phyloP scores from a whole-genome alignment of 2,797 vertebrate species.

The Gymnoscopelus braueri region DNA sequence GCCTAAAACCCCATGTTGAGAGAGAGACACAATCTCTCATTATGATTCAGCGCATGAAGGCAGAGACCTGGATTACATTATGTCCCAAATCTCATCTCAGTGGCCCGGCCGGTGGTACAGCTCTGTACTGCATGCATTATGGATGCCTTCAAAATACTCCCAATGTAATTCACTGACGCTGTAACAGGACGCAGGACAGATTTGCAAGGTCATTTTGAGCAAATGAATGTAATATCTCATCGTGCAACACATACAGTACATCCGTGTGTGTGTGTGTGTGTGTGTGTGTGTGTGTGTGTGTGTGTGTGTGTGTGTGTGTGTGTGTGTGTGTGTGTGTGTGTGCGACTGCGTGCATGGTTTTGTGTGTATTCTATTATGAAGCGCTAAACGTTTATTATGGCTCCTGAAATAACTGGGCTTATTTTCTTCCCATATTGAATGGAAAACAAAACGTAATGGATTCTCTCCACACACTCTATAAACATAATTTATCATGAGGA shows the following conservation, averaged over 20 bases:
- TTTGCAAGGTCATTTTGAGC: conserved; percentile 11
- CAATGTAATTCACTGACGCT: conserved; percentile 1
- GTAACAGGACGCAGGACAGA: neutral
- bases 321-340: conserved; percentile 33
- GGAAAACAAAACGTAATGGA: conserved; percentile 60
- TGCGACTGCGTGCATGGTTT: conserved; percentile 19
- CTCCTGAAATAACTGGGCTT: conserved; percentile 45
- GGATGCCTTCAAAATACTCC: conserved; percentile 19
- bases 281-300: conserved; percentile 6
- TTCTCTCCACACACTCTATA: conserved; percentile 52
- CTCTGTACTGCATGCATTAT: conserved; percentile 8
- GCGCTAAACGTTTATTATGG: conserved; percentile 60
- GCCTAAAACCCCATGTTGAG: neutral
- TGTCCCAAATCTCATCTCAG: conserved; percentile 9
- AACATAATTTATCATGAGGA: conserved; percentile 68
- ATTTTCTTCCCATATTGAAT: conserved; percentile 56
- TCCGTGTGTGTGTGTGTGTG: conserved; percentile 20
- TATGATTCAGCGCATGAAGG: conserved; percentile 12
- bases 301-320: conserved; percentile 39
- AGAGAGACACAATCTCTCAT: neutral
- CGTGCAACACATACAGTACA: neutral
- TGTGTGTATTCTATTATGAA: conserved; percentile 56
- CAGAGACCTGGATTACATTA: conserved; percentile 11
- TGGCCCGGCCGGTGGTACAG: conserved; percentile 4
- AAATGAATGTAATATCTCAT: conserved; percentile 34